phyloP scores from a whole-genome alignment of 2,797 vertebrate genomes.

The Champsocephalus esox region DNA sequence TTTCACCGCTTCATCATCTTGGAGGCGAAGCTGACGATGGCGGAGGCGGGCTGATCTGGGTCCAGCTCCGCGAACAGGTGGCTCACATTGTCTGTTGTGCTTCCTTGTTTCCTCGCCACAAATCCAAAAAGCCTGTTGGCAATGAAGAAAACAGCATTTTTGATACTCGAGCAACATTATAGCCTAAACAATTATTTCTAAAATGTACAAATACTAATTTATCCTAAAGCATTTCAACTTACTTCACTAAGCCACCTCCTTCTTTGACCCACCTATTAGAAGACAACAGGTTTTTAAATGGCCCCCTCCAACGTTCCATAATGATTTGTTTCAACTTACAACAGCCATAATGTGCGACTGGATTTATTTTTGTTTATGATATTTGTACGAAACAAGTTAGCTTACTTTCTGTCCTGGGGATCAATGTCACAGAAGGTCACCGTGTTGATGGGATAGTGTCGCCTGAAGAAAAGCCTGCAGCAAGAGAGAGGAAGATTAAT shows the following conservation, averaged over 20 bases:
- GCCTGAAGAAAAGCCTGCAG: conserved; percentile 93
- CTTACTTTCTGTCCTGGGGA: conserved; percentile 96
- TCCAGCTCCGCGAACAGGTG: conserved; percentile 98
- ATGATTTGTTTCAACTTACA: too few relatives aligned
- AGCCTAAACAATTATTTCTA: background rate
- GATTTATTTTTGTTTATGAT: background rate
- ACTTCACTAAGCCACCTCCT: conserved; percentile 91
- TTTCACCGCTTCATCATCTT: conserved; percentile 90
- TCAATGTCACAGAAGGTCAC: conserved; percentile 95
- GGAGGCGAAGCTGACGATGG: conserved; percentile 95
- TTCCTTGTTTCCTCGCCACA: conserved; percentile 97
- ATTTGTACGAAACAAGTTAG: background rate
- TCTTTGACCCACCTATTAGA: conserved; percentile 91
- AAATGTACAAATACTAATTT: background rate
- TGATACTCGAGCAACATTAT: background rate
- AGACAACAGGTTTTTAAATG: conserved; percentile 14
- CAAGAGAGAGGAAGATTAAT: background rate
- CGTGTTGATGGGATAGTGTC: conserved; percentile 94
- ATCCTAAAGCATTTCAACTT: conserved; percentile 62
- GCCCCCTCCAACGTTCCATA: too few relatives aligned
- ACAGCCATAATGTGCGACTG: too few relatives aligned
- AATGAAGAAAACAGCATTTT: background rate
- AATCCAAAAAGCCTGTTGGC: conserved; percentile 93
- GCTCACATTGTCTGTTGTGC: conserved; percentile 98
- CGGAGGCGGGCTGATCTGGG: conserved; percentile 91